Evolutionary conservation across 2,888 invertebrate species (phyloP), one percentile per base, ranked within the genome.

Genomic region (Limenitis camilla): DNA sequence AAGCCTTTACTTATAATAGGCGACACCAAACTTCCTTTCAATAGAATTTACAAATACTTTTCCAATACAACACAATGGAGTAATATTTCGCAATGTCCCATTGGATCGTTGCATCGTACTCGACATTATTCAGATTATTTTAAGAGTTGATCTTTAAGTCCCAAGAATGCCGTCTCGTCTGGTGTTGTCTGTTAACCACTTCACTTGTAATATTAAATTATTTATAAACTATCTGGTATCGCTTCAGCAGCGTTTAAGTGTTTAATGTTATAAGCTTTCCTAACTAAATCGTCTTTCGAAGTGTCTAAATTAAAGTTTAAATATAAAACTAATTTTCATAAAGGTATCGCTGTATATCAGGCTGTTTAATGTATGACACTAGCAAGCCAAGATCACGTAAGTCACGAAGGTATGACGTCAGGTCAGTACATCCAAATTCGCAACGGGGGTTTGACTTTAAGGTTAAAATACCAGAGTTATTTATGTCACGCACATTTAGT

Each of bases 61-160:
- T 10, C 10, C 7, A 11, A 6, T 45, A 29, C 28, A 6, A 5
- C 11, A 11, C 36, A 45, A 33, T 28, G 10, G 10, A 35, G 29
- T 32, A 39, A 53, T 40, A 48, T 45, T 48, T 48, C 44, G 9
- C 47, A 42, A 1, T 38, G 45, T 49, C 49, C 35, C 11, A 30
- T 36, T 29, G 40, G 41, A 45, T 53, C 55, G 52, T 41, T 42
- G 19, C 33, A 28, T 31, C 36, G 48, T 49, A 46, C 64, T 55
- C 72, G 76, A 69, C 76, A 76, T 77, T 75, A 73, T 54, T 67
- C 61, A 49, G 64, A 67, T 73, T 81, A 79, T 78, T 78, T 78
- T 71, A 69, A 76, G 76, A 60, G 48, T 43, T 63, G 63, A 63
- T 61, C 63, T 63, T 63, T 63, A 57, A 51, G 57, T 55, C 29